Evolutionary conservation across 2,888 invertebrate species (phyloP).

Genomic region (Drosophila planitibia): DNA sequence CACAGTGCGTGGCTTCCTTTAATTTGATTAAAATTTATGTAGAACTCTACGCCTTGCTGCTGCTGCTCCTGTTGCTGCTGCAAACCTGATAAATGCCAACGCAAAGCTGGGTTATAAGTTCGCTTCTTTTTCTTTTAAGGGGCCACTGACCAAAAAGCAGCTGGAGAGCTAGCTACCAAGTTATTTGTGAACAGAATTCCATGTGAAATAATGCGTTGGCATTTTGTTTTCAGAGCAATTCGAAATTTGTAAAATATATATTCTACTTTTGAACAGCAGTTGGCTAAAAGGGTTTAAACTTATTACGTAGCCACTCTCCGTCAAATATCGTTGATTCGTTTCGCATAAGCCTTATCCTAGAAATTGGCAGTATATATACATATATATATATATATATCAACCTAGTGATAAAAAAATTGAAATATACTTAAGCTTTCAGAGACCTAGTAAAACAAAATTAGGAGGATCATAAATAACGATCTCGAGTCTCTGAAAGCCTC

Average conservation of each 20-base stretch:
- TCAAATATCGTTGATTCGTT: neutral
- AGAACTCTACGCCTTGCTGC: conserved; percentile 47
- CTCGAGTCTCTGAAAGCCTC: neutral
- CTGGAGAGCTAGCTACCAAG: conserved; percentile 5
- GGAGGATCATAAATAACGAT: neutral
- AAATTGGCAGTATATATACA: neutral
- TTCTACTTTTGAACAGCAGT: neutral
- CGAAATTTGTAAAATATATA: conserved; percentile 2
- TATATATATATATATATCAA: neutral
- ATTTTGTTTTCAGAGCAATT: conserved; percentile 1
- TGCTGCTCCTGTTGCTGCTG: conserved; percentile 4
- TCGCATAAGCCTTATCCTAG: neutral
- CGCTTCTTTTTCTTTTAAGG: conserved; percentile 2
- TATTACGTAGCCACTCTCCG: neutral
- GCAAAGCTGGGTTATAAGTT: conserved; percentile 19
- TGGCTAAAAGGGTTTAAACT: neutral
- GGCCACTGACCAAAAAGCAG: conserved; percentile 14
- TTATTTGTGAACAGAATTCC: conserved; percentile 2
- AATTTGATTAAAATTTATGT: conserved; percentile 83
- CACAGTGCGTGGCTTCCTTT: conserved; percentile 66
- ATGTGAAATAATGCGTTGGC: conserved; percentile 18
- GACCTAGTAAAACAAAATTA: neutral
- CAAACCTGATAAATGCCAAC: conserved; percentile 45
- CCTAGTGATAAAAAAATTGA: neutral
- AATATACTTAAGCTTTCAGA: neutral